Percentiles rank a stretch among this genome's conserved stretches.
These are phyloP conservation scores for Bombylius discolor DNA, from an alignment of 2,888 invertebrate genomes.

Conservation along the genomic window DNA sequence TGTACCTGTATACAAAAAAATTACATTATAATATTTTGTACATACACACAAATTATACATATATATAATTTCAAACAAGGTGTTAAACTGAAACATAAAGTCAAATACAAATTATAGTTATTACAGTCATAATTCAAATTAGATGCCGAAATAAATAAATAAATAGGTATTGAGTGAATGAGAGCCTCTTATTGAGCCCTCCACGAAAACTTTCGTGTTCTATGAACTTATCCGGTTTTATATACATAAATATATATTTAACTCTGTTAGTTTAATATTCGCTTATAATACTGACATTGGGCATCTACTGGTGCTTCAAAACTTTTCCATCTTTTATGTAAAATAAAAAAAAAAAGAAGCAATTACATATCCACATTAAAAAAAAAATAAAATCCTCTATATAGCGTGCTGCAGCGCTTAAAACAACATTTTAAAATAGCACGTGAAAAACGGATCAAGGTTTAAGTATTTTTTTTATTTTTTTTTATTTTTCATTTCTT, in stretches of 20 bases:
- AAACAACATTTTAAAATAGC: neutral
- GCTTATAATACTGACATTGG: no score
- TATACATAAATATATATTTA: no score
- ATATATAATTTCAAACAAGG: conserved; percentile 6
- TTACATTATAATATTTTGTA: neutral
- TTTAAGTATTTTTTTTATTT: neutral
- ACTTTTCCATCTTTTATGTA: no score
- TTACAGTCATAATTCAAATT: conserved; percentile 12
- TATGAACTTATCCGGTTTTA: neutral
- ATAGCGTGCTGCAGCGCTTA: no score
- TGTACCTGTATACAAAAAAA: no score
- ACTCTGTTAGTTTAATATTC: no score
- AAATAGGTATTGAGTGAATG: neutral
- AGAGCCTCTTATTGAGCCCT: neutral
- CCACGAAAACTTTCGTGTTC: neutral
- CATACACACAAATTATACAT: neutral
- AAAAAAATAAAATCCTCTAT: no score
- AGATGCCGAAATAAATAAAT: conserved; percentile 12
- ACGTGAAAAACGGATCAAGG: neutral
- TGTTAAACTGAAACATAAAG: conserved; percentile 13
- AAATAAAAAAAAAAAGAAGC: no score
- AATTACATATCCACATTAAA: no score
- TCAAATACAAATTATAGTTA: conserved; percentile 13
- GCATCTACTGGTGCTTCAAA: no score
- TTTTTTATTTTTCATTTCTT: no score